Conservation (phyloP, 2,113 vertebrate genomes). For the Heloderma charlesbogerti region DNA sequence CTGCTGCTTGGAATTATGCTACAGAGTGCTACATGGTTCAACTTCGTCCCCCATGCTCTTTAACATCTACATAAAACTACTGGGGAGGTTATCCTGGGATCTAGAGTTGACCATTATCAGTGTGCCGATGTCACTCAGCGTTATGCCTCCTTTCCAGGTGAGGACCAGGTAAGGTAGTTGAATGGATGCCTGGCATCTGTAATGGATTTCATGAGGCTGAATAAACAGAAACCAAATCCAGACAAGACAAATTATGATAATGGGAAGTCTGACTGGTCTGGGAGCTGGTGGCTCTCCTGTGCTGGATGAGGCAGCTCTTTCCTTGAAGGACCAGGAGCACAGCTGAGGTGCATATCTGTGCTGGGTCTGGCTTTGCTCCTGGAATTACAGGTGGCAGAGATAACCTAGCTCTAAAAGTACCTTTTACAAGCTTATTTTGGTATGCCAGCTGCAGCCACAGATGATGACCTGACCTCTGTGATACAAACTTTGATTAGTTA, state of each 20-base stretch:
- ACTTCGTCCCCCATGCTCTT: background rate
- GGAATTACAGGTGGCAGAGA: too few species aligned
- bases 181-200: background rate
- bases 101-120: background rate
- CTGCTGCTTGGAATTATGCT: background rate
- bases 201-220: background rate
- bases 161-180: background rate
- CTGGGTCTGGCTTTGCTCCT: too few species aligned
- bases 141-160: background rate
- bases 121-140: background rate
- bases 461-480: background rate
- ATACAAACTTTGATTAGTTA: background rate
- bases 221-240: background rate
- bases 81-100: background rate
- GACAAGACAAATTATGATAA: background rate
- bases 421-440: too few species aligned
- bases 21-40: background rate
- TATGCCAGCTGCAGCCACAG: background rate
- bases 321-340: background rate
- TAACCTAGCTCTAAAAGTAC: too few species aligned
- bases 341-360: background rate
- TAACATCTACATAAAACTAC: background rate
- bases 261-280: background rate
- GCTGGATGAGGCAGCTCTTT: background rate
- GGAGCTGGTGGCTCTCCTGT: background rate